Percentiles rank a stretch among this genome's conserved stretches.
Evolutionary conservation across 2,113 vertebrate species (phyloP).

Genomic region (Epinephelus moara): DNA sequence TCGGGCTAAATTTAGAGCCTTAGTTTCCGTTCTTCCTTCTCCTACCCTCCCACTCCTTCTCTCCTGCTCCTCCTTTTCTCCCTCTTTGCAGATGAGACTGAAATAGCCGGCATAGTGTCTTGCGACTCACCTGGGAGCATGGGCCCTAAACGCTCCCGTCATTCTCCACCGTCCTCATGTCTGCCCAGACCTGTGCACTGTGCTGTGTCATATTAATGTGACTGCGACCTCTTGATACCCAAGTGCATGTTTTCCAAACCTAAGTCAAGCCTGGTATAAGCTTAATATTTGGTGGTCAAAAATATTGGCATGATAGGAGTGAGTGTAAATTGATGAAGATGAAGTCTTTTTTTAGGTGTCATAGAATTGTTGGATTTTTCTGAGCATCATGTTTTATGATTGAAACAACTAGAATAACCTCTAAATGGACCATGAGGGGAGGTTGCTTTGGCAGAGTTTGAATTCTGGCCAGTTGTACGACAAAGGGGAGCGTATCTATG

Average conservation of each 20-base stretch:
- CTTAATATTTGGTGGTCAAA: background rate
- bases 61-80: conserved; percentile 61
- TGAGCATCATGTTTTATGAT: background rate
- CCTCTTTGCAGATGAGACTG: conserved; percentile 71
- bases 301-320: background rate
- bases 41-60: conserved; percentile 57
- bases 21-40: conserved; percentile 81
- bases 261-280: background rate
- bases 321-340: background rate
- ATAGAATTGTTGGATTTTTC: background rate
- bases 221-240: background rate
- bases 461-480: background rate
- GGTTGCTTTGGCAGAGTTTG: background rate
- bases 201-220: background rate
- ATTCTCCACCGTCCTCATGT: conserved; percentile 6
- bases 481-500: too few relatives aligned
- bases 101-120: conserved; percentile 75
- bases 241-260: background rate
- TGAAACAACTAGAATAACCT: background rate
- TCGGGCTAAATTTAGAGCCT: conserved; percentile 83
- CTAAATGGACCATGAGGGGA: background rate
- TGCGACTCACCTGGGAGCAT: conserved; percentile 78
- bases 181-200: background rate
- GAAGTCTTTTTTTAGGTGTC: background rate
- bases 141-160: conserved; percentile 41